Base-by-base conservation (phyloP, 2,113 vertebrate genomes). In the Gavia stellata region DNA sequence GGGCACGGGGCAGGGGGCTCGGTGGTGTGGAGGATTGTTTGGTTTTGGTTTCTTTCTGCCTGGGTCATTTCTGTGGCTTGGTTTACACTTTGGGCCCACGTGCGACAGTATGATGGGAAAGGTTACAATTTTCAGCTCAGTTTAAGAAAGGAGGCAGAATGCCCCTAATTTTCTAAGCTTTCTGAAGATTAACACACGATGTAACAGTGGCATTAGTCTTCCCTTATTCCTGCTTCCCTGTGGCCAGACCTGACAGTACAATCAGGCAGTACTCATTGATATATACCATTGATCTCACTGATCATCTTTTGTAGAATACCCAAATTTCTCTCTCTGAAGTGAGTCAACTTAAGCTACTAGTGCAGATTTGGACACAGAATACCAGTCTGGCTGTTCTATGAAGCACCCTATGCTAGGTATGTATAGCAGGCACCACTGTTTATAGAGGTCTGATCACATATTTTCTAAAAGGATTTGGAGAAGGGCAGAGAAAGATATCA, bases 1-100 rank as follows among this genome's bases (percentile, higher is more conserved):
- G 50, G 9, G 20, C 25, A 36, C 0, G 0, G 17, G 26, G 10
- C 6, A 5, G 33, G 7, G 31, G 11, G 18, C 6, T 34, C 1
- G 0, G 3, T 8, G 17, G 31, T 24, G 12, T 9, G 10, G 19
- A 66, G 21, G 11, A 68, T 26, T 23, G 12, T 23, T 42, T 68
- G 1, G 0, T 15, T 84, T 78, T 70, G 12, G 2, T 45, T 87
- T 83, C 29, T 56, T 70, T 89, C 12, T 53, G 29, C 8, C 19
- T 25, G 19, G 9, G 25, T 73, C 0, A 49, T 70, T 73, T 84
- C 42, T 83, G 28, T 70, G 42, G 7, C 38, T 61, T 70, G 19
- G 14, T 81, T 84, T 74, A 42, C 1, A 18, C 23, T 71, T 81
- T 50, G 45, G 23, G n/a, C 10, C 6, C 38, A 45, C 14, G 18